Conservation (phyloP, 2,888 invertebrate genomes). For the Heliconius aoede region DNA sequence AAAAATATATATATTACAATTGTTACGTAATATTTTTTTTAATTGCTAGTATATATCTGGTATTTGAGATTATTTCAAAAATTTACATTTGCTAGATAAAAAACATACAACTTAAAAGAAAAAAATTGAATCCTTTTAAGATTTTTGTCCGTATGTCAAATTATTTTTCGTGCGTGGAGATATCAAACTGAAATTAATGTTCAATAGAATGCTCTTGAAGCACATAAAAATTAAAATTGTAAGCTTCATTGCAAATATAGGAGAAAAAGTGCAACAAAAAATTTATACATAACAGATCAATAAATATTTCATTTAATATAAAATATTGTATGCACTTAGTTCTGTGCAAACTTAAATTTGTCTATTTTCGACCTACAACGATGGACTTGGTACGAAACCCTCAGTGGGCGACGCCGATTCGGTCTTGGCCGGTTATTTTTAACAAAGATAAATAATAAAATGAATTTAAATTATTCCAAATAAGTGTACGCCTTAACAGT, state of each 20-base stretch:
- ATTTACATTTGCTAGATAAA: neutral
- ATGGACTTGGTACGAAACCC: neutral
- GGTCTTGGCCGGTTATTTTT: neutral
- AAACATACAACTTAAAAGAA: neutral
- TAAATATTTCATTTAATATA: too few relatives aligned
- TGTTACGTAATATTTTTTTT: neutral
- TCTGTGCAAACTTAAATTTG: too few relatives aligned
- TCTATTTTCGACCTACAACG: neutral
- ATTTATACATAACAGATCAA: too few relatives aligned
- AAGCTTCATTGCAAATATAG: too few relatives aligned
- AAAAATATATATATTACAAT: neutral
- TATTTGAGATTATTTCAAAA: neutral
- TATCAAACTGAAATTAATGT: too few relatives aligned
- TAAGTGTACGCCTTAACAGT: slow-evolving; percentile 8
- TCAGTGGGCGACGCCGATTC: neutral
- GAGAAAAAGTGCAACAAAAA: too few relatives aligned
- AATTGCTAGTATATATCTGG: neutral
- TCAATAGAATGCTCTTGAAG: too few relatives aligned
- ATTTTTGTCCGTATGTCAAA: neutral
- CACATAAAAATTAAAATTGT: too few relatives aligned
- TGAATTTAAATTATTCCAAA: neutral
- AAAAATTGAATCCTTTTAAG: neutral
- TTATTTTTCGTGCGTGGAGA: neutral
- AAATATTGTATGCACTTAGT: too few relatives aligned
- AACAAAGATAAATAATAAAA: neutral